Conservation (phyloP, 2,113 vertebrate genomes). For the Pontoporia blainvillei region DNA sequence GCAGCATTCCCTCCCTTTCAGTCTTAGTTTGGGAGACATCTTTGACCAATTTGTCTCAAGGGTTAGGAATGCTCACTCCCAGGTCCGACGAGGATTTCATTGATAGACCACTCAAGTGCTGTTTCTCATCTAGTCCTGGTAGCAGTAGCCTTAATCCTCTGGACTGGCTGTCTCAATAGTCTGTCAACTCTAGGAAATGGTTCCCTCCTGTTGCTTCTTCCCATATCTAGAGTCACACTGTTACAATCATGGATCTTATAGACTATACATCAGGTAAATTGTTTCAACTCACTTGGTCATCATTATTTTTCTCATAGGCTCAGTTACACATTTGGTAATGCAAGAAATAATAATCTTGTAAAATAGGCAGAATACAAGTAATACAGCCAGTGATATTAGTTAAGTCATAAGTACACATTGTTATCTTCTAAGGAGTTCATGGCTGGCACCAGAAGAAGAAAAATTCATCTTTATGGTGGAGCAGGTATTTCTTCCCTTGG, state of each 20-base stretch:
- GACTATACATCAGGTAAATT: background rate
- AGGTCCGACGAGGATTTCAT: no score
- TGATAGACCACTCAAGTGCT: background rate
- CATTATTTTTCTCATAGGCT: background rate
- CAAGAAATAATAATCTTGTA: background rate
- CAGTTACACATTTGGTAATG: background rate
- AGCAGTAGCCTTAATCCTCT: background rate
- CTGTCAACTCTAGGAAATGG: accelerated
- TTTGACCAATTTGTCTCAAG: background rate
- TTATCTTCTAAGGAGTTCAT: background rate
- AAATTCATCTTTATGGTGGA: background rate
- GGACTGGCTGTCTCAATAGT: background rate
- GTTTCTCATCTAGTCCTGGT: background rate
- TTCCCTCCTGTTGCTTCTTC: background rate
- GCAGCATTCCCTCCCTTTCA: background rate
- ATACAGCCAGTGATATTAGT: background rate
- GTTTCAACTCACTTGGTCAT: background rate
- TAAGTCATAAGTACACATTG: background rate
- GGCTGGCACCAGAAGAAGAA: background rate
- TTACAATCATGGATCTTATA: background rate
- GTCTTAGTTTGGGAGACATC: background rate
- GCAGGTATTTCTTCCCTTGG: background rate
- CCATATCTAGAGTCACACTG: background rate
- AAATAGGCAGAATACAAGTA: background rate
- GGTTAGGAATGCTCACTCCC: background rate